These are phyloP conservation scores for Laticauda colubrina DNA, from an alignment of 2,113 vertebrate species.

Conservation along the genomic window DNA sequence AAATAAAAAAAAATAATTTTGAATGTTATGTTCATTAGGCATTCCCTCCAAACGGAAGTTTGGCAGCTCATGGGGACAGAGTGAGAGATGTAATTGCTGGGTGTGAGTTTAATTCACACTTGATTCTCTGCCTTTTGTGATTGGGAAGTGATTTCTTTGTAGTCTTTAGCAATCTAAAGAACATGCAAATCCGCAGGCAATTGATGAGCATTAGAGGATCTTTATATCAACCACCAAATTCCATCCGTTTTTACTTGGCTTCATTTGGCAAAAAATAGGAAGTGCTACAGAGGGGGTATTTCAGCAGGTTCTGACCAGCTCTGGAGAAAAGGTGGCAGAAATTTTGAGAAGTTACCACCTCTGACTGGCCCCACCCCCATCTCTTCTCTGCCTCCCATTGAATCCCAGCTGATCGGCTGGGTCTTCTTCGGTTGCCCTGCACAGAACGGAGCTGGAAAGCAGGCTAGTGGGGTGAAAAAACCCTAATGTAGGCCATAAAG, in stretches of 20 bases:
- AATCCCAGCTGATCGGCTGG: too few relatives aligned
- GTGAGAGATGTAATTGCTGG: slow-evolving; percentile 49
- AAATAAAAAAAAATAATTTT: slow-evolving; percentile 39
- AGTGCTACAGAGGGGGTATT: too few relatives aligned
- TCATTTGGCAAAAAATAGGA: neutral
- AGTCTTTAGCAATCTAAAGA: slow-evolving; percentile 10
- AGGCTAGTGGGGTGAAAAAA: too few relatives aligned
- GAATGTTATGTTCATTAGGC: slow-evolving; percentile 44
- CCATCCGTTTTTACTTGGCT: neutral
- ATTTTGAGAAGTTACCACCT: too few relatives aligned
- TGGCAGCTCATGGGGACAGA: slow-evolving; percentile 47
- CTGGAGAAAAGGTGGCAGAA: too few relatives aligned
- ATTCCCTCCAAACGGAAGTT: slow-evolving; percentile 54
- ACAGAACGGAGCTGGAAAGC: too few relatives aligned
- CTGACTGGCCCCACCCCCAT: too few relatives aligned
- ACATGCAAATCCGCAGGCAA: neutral
- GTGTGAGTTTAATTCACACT: slow-evolving; percentile 46
- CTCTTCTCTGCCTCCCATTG: too few relatives aligned
- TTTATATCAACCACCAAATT: neutral
- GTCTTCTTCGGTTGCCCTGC: too few relatives aligned
- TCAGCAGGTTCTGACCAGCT: too few relatives aligned
- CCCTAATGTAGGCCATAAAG: neutral
- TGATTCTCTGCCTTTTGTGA: slow-evolving; percentile 18
- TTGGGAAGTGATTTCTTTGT: slow-evolving; percentile 6
- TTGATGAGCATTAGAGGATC: neutral